A percentile compares a stretch with the other conserved stretches of the same genome.
phyloP scores from a whole-genome alignment of 2,113 vertebrate species.

The Cygnus atratus region DNA sequence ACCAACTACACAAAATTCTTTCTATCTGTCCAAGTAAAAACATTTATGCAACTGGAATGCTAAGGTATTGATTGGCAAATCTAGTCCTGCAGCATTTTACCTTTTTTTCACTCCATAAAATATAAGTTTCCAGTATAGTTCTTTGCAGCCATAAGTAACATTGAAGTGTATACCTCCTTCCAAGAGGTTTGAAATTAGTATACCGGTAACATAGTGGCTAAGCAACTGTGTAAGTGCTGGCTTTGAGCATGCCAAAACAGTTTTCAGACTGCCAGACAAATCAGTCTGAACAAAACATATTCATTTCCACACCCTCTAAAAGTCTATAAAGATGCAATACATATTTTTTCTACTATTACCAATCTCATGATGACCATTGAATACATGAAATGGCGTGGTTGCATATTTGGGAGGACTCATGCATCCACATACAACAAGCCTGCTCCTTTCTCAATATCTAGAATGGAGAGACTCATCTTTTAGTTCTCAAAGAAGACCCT shows the following conservation, averaged over 20 bases:
- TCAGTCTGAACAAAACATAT: background rate
- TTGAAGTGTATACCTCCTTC: conserved; percentile 2
- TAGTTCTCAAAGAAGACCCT: background rate
- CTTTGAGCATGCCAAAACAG: background rate
- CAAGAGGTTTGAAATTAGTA: conserved; percentile 21
- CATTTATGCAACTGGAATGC: background rate
- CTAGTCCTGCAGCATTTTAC: background rate
- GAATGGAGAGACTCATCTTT: background rate
- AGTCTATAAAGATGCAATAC: background rate
- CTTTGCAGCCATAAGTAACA: background rate
- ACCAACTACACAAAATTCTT: background rate
- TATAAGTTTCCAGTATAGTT: background rate
- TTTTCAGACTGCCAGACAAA: conserved; percentile 11
- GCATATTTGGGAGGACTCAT: background rate
- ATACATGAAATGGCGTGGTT: background rate
- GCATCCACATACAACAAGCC: background rate
- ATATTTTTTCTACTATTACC: conserved; percentile 11
- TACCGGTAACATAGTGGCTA: background rate
- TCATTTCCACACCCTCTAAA: background rate
- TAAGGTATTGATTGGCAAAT: background rate
- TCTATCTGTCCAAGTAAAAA: background rate
- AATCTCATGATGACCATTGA: background rate
- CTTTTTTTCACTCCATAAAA: background rate
- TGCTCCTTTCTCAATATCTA: background rate
- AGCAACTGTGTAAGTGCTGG: background rate